Evolutionary conservation across 2,888 invertebrate genomes (phyloP).

Genomic region (Aleiodes alternator): DNA sequence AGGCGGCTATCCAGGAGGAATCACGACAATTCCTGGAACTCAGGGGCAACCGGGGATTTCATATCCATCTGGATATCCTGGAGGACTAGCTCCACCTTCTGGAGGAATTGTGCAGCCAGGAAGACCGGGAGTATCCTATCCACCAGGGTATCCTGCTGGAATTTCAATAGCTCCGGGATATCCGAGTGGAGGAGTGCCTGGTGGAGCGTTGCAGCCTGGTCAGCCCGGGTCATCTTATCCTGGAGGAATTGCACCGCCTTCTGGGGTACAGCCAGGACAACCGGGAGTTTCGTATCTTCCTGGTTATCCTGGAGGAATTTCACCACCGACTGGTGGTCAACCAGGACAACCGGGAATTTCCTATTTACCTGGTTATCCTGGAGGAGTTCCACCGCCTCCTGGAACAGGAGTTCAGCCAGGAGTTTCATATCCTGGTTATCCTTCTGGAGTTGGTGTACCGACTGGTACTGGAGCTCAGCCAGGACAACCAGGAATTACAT

Average conservation of each 20-base stretch:
- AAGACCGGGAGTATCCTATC: neutral
- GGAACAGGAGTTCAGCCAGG: neutral
- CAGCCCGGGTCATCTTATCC: conserved; percentile 21
- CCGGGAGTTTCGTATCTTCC: conserved; percentile 37
- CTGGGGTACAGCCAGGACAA: conserved; percentile 28
- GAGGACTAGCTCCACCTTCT: neutral
- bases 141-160: conserved; percentile 10
- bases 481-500: conserved; percentile 41
- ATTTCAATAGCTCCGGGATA: conserved; percentile 33
- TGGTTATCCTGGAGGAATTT: conserved; percentile 34
- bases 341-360: conserved; percentile 38
- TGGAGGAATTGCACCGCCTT: conserved; percentile 31
- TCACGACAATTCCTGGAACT: conserved; percentile 1
- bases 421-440: conserved; percentile 36
- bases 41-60: conserved; percentile 41
- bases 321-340: conserved; percentile 28
- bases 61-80: conserved; percentile 47
- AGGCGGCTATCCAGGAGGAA: conserved; percentile 28
- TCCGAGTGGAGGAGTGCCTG: conserved; percentile 43
- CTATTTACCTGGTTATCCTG: conserved; percentile 22
- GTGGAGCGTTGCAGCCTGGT: conserved; percentile 47
- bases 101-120: too few species aligned
- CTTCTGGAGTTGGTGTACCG: conserved; percentile 45
- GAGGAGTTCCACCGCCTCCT: conserved; percentile 15
- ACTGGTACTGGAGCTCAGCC: conserved; percentile 30